Conservation (phyloP, 2,113 vertebrate genomes). For the Zosterops borbonicus region DNA sequence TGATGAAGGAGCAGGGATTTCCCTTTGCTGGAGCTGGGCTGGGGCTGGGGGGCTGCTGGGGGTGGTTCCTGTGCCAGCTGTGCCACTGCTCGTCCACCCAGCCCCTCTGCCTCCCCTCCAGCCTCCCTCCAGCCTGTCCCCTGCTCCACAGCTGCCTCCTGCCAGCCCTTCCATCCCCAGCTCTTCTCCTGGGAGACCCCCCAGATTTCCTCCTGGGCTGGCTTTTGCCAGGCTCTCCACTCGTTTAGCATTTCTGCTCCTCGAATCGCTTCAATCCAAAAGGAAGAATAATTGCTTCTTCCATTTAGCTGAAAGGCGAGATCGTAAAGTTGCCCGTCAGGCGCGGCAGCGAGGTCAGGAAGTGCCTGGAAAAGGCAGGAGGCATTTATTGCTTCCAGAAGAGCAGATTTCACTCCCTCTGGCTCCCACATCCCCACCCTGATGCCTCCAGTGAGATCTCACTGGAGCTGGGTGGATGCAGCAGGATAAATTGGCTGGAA, state of each 20-base stretch:
- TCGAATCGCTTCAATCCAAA: neutral
- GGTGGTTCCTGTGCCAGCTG: too few species aligned
- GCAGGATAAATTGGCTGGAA: neutral
- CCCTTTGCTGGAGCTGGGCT: neutral
- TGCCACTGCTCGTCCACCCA: neutral
- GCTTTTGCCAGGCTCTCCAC: neutral
- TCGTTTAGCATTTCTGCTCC: neutral
- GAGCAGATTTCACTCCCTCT: conserved; percentile 8
- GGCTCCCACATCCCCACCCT: conserved; percentile 23
- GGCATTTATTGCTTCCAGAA: conserved; percentile 56
- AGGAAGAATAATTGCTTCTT: conserved; percentile 36
- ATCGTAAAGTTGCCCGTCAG: conserved; percentile 55
- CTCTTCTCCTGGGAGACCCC: neutral
- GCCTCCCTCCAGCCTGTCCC: neutral
- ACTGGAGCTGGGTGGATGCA: conserved; percentile 20
- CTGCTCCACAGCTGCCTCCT: neutral
- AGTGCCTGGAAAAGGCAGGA: conserved; percentile 26
- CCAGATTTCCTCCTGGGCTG: neutral
- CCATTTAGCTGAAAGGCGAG: conserved; percentile 36
- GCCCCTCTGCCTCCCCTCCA: neutral
- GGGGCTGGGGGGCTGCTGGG: neutral
- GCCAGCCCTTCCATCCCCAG: neutral
- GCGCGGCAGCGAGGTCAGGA: neutral
- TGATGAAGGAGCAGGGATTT: neutral
- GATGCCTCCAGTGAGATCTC: conserved; percentile 35